Conservation (phyloP, 2,888 invertebrate genomes). For the Mesoligia furuncula region DNA sequence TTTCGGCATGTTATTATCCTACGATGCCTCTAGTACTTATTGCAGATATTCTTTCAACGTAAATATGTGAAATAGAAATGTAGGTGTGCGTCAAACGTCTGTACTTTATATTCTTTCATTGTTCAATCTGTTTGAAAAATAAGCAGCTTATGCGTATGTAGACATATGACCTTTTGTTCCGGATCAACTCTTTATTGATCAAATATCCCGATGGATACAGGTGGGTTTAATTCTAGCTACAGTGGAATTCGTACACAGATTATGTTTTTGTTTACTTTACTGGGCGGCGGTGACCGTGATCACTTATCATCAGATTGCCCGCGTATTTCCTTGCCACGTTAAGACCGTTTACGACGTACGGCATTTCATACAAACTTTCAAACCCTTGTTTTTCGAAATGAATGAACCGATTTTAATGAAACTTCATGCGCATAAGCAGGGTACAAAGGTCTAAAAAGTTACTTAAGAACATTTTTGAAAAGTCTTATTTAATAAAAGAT, state of each 20-base stretch:
- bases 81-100: not conserved
- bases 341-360: too few relatives aligned
- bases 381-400: too few relatives aligned
- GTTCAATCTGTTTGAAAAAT: conserved; percentile 21
- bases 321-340: too few relatives aligned
- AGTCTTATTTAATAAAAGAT: too few relatives aligned
- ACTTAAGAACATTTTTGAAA: too few relatives aligned
- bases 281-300: not conserved
- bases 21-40: too few relatives aligned
- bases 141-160: conserved; percentile 24
- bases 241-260: conserved; percentile 8
- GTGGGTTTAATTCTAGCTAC: not conserved
- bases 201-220: conserved; percentile 16
- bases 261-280: conserved; percentile 32
- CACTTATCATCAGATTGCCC: not conserved
- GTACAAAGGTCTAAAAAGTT: too few relatives aligned
- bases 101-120: not conserved
- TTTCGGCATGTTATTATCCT: too few relatives aligned
- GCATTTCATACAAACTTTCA: too few relatives aligned
- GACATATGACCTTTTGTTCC: not conserved
- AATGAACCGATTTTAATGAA: too few relatives aligned
- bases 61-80: not conserved
- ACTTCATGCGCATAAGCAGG: too few relatives aligned
- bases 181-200: conserved; percentile 16
- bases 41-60: too few relatives aligned